Percentiles rank a stretch among this genome's conserved stretches.
Evolutionary conservation across 1,140 invertebrate species (phyloP).

Genomic region (Gonioctena quinquepunctata): DNA sequence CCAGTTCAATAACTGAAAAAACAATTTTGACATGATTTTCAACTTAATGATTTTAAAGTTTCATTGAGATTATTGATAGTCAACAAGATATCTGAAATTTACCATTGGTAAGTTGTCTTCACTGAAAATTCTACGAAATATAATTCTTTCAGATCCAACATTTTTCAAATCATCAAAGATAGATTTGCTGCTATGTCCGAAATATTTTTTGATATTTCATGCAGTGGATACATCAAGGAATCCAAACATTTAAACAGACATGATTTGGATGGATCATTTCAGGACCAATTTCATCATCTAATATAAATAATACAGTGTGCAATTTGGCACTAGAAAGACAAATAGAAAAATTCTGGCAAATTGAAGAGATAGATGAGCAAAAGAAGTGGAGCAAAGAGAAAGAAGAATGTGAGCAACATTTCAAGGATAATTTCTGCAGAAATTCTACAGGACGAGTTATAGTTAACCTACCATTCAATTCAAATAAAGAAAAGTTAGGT

Average conservation of each 20-base stretch:
- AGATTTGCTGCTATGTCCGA: conserved; percentile 18
- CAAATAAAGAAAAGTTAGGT: conserved; percentile 11
- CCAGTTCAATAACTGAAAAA: too few species aligned
- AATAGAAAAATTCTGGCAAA: neutral
- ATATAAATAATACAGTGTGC: too few species aligned
- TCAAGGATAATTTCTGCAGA: neutral
- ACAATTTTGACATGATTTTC: too few species aligned
- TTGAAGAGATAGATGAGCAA: neutral
- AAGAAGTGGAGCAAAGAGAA: neutral
- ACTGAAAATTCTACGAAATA: too few species aligned
- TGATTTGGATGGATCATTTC: conserved; percentile 44
- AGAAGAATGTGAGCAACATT: neutral
- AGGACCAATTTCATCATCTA: neutral
- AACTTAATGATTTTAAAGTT: too few species aligned
- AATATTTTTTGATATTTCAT: conserved; percentile 45
- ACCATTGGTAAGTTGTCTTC: too few species aligned
- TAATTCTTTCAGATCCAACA: too few species aligned
- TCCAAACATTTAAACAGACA: conserved; percentile 44
- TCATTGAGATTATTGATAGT: too few species aligned
- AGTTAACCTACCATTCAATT: conserved; percentile 22
- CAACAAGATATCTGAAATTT: too few species aligned
- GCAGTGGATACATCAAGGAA: conserved; percentile 35
- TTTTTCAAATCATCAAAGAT: conserved; percentile 8
- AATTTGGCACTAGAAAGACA: conserved; percentile 5
- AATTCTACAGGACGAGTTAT: conserved; percentile 13